Evolutionary conservation across 2,797 vertebrate genomes (phyloP), one percentile per base, ranked within the genome.

Genomic region (Varecia variegata): DNA sequence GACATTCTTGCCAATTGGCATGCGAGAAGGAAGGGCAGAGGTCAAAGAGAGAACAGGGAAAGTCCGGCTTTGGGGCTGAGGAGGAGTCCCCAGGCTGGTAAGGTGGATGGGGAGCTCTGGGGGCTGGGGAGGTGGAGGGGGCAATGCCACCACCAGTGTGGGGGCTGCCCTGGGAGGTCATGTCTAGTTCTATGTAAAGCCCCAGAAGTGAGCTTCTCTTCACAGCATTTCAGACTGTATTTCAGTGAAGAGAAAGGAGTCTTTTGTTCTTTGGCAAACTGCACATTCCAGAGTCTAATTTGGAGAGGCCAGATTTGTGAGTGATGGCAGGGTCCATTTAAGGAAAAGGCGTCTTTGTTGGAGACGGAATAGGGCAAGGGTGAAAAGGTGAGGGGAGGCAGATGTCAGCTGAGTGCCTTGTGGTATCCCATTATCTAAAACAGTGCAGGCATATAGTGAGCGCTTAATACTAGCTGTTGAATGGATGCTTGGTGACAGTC

Each of bases 181-280:
- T 13, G 86, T 30, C 83, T 88, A 8, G n/a, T 60, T 82, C 56
- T 12, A 1, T 40, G 71, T 58, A 73, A 45, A 92, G 87, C 15
- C 32, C 38, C 91, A 45, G 54, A 87, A 89, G 52, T 10, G 60
- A 92, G 71, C 90, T 56, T 76, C 90, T 81, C 40, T 52, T 80
- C 12, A 25, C 43, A 58, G 81, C 77, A 87, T 88, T 43, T 71
- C 93, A 50, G 70, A 38, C 67, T 67, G 0, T n/a, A 14, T 89
- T 94, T 73, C 43, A 86, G 30, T 17, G 88, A 86, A 73, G 81
- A 97, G 95, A 97, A 97, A 89, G 77, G 87, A 43, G 35, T 43
- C 96, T 85, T 97, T 98, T 98, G 96, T 98, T 83, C 88, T 86
- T 88, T 62, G 90, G 81, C 77, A 90, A 83, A 92, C 50, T 27